Evolutionary conservation across 2,797 vertebrate genomes (phyloP).

Genomic region (Darevskia nairensis): DNA sequence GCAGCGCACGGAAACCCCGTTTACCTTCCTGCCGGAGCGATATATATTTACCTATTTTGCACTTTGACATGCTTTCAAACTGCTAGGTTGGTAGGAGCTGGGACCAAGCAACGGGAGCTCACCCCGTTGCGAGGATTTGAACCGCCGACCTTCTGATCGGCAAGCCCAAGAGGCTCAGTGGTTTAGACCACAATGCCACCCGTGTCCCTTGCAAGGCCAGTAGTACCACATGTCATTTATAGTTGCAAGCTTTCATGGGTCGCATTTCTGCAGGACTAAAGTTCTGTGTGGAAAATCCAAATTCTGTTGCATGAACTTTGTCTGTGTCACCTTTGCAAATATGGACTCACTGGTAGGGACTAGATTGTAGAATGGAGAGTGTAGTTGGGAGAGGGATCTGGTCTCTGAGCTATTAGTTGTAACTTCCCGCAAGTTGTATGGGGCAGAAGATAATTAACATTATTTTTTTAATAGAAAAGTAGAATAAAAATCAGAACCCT

Average conservation of each 20-base stretch:
- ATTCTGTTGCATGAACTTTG: background rate
- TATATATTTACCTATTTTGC: too few species aligned
- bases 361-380: background rate
- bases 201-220: too few species aligned
- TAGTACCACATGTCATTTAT: background rate
- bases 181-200: too few species aligned
- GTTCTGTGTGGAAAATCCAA: background rate
- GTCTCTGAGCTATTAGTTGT: background rate
- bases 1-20: too few species aligned
- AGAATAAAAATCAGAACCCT: background rate
- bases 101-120: too few species aligned
- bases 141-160: too few species aligned
- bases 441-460: background rate
- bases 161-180: too few species aligned
- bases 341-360: background rate
- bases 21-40: too few species aligned
- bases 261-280: background rate
- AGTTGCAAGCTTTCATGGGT: background rate
- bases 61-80: too few species aligned
- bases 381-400: background rate
- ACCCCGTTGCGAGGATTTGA: too few species aligned
- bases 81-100: too few species aligned
- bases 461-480: background rate
- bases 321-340: background rate
- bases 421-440: background rate